phyloP scores from a whole-genome alignment of 2,797 vertebrate genomes.

The Notolepis coatsorum region DNA sequence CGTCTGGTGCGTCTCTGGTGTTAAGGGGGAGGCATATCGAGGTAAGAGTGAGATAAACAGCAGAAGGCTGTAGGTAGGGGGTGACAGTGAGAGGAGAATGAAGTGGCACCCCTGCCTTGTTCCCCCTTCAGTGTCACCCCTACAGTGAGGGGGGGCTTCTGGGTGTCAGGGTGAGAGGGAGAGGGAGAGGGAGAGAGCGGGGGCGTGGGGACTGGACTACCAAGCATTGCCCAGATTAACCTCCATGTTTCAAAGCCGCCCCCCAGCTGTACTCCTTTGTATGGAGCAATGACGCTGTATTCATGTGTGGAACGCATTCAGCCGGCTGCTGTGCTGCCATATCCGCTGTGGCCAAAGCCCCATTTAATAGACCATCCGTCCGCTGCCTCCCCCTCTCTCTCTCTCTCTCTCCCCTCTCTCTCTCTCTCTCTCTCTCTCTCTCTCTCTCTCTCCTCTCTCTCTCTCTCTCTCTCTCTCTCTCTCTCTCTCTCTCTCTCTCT shows the following conservation, averaged over 20 bases:
- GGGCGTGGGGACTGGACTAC: constrained; percentile 6
- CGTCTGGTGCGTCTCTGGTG: too few species aligned
- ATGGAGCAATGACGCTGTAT: constrained; percentile 31
- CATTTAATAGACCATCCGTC: constrained; percentile 33
- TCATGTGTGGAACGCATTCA: constrained; percentile 28
- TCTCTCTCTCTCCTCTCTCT: background rate
- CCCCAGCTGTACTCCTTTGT: constrained; percentile 31
- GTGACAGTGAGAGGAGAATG: too few species aligned
- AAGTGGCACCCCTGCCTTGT: too few species aligned
- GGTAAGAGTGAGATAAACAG: too few species aligned
- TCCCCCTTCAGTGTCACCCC: too few species aligned
- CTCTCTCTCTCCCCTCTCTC: background rate
- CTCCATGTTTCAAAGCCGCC: constrained; percentile 36
- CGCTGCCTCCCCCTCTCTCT: background rate
- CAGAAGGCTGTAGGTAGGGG: too few species aligned
- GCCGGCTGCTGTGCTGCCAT: background rate
- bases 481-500: background rate
- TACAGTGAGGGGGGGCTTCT: too few species aligned
- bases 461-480: background rate
- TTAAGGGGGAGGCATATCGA: too few species aligned
- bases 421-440: background rate
- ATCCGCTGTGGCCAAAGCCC: constrained; percentile 2
- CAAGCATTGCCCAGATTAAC: constrained; percentile 47
- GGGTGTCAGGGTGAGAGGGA: too few species aligned
- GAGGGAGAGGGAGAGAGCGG: constrained; percentile 4